Evolutionary conservation across 1,140 invertebrate species (phyloP).

Genomic region (Caenorhabditis tropicalis): DNA sequence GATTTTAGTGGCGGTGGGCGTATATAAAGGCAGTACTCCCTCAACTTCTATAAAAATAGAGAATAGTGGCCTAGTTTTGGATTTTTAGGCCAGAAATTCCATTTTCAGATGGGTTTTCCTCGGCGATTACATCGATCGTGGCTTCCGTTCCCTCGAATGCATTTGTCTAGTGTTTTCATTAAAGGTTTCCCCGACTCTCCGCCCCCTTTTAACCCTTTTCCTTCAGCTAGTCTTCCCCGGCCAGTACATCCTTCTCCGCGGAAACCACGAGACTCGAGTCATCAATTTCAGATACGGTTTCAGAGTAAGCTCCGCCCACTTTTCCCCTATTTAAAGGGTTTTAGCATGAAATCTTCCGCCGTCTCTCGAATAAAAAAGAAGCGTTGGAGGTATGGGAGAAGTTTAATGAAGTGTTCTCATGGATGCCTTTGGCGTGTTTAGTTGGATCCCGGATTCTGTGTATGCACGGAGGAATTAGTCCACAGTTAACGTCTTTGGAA

Average conservation of each 20-base stretch:
- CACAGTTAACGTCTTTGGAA: neutral
- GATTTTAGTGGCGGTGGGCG: too few relatives aligned
- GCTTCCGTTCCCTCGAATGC: slow-evolving; percentile 76
- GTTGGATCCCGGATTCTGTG: slow-evolving; percentile 81
- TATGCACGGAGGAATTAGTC: slow-evolving; percentile 59
- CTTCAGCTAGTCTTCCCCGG: neutral
- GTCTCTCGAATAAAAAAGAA: slow-evolving; percentile 72
- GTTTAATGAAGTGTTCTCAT: slow-evolving; percentile 74
- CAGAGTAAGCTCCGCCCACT: slow-evolving; percentile 67
- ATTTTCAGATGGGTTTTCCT: slow-evolving; percentile 45
- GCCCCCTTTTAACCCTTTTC: neutral
- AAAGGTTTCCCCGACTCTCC: slow-evolving; percentile 74
- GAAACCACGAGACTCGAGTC: slow-evolving; percentile 78
- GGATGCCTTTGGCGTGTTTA: slow-evolving; percentile 79
- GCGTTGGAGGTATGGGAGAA: slow-evolving; percentile 74
- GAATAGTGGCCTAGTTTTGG: neutral
- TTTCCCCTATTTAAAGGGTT: slow-evolving; percentile 74
- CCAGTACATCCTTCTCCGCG: slow-evolving; percentile 74
- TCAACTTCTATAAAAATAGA: neutral
- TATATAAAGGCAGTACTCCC: neutral
- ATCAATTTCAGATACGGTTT: slow-evolving; percentile 77
- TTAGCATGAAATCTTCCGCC: slow-evolving; percentile 76
- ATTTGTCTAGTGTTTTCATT: slow-evolving; percentile 76
- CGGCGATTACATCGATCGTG: slow-evolving; percentile 68
- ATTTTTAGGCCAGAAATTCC: neutral